Conservation (phyloP, 2,113 vertebrate genomes). For the Pseudorectes ferrugineus region DNA sequence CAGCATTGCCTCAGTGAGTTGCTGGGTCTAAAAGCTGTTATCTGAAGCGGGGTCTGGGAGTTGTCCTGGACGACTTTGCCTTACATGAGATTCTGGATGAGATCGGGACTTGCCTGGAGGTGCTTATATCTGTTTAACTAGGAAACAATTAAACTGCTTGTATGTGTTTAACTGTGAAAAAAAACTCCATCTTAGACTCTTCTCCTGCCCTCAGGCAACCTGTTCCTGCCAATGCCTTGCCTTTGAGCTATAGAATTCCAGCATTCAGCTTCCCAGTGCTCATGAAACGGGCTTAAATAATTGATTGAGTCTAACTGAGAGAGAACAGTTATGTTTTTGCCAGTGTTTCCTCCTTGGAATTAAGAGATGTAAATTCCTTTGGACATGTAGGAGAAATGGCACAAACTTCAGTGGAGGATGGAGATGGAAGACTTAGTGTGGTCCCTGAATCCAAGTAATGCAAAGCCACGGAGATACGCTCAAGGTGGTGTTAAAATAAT, state of each 20-base stretch:
- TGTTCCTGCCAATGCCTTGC: not conserved
- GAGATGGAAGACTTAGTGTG: not conserved
- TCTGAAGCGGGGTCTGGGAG: not conserved
- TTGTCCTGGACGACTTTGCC: not conserved
- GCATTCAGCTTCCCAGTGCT: not conserved
- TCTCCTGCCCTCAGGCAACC: not conserved
- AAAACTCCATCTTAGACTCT: not conserved
- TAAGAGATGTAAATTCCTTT: not conserved
- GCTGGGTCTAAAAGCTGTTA: not conserved
- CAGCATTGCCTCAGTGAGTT: not conserved
- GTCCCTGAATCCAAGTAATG: not conserved
- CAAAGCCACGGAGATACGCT: not conserved
- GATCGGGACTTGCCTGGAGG: not conserved
- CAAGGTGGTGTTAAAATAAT: no score
- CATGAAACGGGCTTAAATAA: not conserved
- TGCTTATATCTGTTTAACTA: not conserved
- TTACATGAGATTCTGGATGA: not conserved
- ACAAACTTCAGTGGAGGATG: not conserved
- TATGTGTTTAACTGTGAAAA: not conserved
- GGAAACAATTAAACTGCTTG: not conserved
- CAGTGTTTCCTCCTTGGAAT: not conserved
- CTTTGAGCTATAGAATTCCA: not conserved
- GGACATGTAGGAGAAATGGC: not conserved
- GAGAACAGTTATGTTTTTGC: not conserved
- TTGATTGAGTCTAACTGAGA: not conserved